Evolutionary conservation across 1,140 invertebrate species (phyloP), one percentile per base, ranked within the genome.

Genomic region (Artemia franciscana): DNA sequence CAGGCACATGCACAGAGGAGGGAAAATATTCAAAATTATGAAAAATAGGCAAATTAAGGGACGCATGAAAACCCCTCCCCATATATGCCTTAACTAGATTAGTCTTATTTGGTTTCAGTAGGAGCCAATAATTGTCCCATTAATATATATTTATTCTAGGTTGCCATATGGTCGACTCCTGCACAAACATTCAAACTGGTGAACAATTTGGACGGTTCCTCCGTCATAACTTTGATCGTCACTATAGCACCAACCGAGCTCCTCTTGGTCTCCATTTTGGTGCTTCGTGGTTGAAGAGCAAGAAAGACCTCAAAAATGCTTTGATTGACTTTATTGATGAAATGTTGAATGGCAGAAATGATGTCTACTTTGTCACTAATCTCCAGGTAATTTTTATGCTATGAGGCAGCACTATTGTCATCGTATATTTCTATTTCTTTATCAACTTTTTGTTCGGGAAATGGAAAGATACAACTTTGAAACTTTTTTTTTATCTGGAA

Each of bases 251-350:
- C 73, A 94, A 94, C 80, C 79, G 88, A 65, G 90, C 91, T 18
- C 91, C 91, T 12, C 77, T 94, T n/a, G 90, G 90, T 71, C 82
- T 95, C 26, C 86, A 92, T 71, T 91, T 95, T 83, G 88, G 92
- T 70, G 89, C 90, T 23, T 91, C 89, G 21, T 95, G 91, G 91
- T 74, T 94, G 63, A 91, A 92, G 77, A 88, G 86, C 67, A 93
- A 91, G 73, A 88, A 86, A 69, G 87, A 92, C 74, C 93, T 88
- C 76, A 86, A 84, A 72, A 87, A 91, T 63, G 86, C 89, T 73
- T 76, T 96, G 26, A 85, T 90, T 71, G 88, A 88, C 69, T 94
- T 93, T 74, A 91, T 95, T 66, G 88, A 93, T 74, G 90, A 94
- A 71, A 88, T 93, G 82, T 73, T 90, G 59, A 79, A 80, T 62